phyloP scores from a whole-genome alignment of 2,113 vertebrate species.

The Malurus melanocephalus region DNA sequence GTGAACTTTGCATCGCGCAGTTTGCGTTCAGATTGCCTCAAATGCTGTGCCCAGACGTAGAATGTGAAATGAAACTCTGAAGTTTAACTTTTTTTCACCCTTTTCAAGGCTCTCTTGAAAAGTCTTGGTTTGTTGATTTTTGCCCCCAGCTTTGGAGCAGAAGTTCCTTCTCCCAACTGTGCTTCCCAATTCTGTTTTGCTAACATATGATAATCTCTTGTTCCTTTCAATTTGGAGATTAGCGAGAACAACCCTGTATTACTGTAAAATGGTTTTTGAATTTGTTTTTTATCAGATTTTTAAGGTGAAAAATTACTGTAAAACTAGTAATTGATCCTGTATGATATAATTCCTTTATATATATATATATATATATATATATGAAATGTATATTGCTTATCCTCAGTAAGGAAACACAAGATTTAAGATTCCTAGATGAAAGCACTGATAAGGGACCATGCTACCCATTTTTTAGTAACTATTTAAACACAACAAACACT shows the following conservation, averaged over 20 bases:
- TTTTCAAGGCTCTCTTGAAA: not conserved
- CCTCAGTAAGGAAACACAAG: not conserved
- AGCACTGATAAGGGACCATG: not conserved
- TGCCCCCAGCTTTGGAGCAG: not conserved
- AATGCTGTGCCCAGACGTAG: not conserved
- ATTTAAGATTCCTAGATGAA: not conserved
- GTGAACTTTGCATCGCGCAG: not conserved
- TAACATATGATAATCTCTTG: not conserved
- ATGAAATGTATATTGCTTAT: too few species aligned
- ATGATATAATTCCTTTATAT: too few species aligned
- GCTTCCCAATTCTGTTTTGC: not conserved
- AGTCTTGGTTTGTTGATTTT: not conserved
- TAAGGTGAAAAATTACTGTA: not conserved
- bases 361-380: too few species aligned
- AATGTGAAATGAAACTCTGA: not conserved
- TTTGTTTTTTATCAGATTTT: not conserved
- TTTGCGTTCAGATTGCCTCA: not conserved
- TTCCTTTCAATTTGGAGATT: not conserved
- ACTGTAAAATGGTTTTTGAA: not conserved
- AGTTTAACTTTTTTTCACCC: not conserved
- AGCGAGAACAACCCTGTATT: not conserved
- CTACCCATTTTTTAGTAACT: not conserved
- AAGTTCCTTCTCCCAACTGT: not conserved
- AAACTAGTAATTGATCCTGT: not conserved
- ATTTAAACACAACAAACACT: not conserved